These are phyloP conservation scores for Bombus impatiens DNA, from an alignment of 1,140 invertebrate species.

Conservation along the genomic window DNA sequence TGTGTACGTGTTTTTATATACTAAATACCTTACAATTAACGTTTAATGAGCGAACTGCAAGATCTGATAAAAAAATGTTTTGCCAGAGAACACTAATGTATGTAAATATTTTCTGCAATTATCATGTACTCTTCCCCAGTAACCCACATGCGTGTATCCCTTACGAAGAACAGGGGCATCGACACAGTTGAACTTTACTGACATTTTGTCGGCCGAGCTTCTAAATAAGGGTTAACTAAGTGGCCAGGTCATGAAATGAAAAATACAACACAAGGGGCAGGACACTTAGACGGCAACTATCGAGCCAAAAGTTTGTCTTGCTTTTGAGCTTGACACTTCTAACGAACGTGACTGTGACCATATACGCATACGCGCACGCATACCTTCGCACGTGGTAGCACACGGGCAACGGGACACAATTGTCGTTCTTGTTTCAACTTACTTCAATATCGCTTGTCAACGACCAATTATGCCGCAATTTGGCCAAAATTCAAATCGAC, in stretches of 20 bases:
- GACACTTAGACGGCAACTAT: conserved; percentile 7
- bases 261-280: conserved; percentile 8
- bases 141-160: not conserved
- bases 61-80: no score
- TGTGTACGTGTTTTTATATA: no score
- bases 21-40: no score
- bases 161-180: not conserved
- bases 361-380: not conserved
- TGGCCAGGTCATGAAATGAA: conserved; percentile 8
- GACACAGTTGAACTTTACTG: conserved; percentile 1
- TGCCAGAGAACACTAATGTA: not conserved
- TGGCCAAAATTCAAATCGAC: not conserved
- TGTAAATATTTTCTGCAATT: not conserved
- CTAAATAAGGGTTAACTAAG: conserved; percentile 12
- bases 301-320: conserved; percentile 30
- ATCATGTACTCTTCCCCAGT: not conserved
- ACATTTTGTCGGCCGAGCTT: not conserved
- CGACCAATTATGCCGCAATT: conserved; percentile 1
- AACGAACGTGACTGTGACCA: not conserved
- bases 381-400: not conserved
- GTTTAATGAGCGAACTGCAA: no score
- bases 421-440: not conserved
- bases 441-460: not conserved
- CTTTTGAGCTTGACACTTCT: conserved; percentile 19
- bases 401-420: conserved; percentile 3